Percentiles rank a stretch among this genome's conserved stretches.
Evolutionary conservation across 2,888 invertebrate genomes (phyloP).

Genomic region (Gisinianus flammeolus): DNA sequence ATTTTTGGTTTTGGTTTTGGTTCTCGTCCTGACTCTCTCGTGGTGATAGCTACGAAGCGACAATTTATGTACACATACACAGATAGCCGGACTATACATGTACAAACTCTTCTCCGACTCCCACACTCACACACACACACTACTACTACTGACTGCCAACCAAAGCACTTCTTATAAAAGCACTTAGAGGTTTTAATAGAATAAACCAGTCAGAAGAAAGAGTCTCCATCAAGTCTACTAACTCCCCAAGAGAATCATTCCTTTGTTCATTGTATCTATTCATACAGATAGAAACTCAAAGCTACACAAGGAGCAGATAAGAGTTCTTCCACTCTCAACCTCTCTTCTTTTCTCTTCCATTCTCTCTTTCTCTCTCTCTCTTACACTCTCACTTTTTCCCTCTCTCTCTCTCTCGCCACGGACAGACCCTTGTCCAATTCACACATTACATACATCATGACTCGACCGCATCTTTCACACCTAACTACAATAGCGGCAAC

Average conservation of each 20-base stretch:
- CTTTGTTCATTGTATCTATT: constrained; percentile 26
- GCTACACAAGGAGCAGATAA: not conserved
- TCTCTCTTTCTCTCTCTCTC: not conserved
- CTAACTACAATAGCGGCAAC: not conserved
- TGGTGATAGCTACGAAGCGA: too few relatives aligned
- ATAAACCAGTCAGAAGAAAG: constrained; percentile 33
- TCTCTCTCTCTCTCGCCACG: not conserved
- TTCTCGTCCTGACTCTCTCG: too few relatives aligned
- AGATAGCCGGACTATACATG: too few relatives aligned
- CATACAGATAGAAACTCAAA: not conserved
- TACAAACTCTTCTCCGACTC: too few relatives aligned
- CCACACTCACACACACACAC: too few relatives aligned
- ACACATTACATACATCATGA: not conserved
- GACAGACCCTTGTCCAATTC: constrained; percentile 7
- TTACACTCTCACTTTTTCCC: not conserved
- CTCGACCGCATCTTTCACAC: constrained; percentile 11
- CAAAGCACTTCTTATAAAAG: constrained; percentile 20
- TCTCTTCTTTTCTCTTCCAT: not conserved
- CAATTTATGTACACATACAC: too few relatives aligned
- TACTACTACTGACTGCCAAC: not conserved
- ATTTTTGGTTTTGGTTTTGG: too few relatives aligned
- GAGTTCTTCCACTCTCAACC: not conserved
- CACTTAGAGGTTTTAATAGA: constrained; percentile 37
- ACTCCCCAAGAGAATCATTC: constrained; percentile 29
- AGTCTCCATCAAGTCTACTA: constrained; percentile 36